Base-by-base conservation (phyloP, 2,888 invertebrate genomes). In the Brachycybe producta region DNA sequence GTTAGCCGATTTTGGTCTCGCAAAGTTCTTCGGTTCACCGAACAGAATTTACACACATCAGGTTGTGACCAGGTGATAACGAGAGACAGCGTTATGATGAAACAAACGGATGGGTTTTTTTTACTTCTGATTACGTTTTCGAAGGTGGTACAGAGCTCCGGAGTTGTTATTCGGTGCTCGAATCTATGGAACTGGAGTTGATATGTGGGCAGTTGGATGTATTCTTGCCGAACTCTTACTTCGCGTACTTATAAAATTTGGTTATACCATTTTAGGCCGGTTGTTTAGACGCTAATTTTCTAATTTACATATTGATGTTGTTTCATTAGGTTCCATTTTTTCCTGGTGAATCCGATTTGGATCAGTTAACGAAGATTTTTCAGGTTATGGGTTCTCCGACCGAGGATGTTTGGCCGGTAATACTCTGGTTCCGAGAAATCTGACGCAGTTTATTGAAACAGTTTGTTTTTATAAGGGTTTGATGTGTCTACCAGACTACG, bases 131-230 rank as follows among this genome's bases (percentile, higher is more conserved):
- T 11, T 40, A n/a, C 21, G 11, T 17, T 40, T 48, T 56, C 61
- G 5, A 49, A 56, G 60, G 40, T 72, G 72, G 72, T 71, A 71
- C 60, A 75, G 87, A 63, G 78, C 84, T 26, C 98, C 98, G 1
- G 98, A 99, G 67, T 70, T 99, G 27, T 70, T 98, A 32, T 95
- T 86, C 70, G 98, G 98, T 19, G 91, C 97, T 1, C 76, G 87
- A 41, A 84, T 87, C 63, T 99, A 99, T 68, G 86, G 91, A 13
- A 85, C 84, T n/a, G 91, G 91, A 2, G 85, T 99, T 15, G 98
- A 99, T 64, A 92, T 97, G 74, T 99, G 98, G 98, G 95, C 98
- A 3, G 79, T 94, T 11, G 98, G 98, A 3, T 99, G 98, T 66
- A 97, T 99, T 63, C 68, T 98, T 55, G 98, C 94, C 0, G 98